phyloP scores from a whole-genome alignment of 2,888 invertebrate genomes.

The Drosophila glabriapex region DNA sequence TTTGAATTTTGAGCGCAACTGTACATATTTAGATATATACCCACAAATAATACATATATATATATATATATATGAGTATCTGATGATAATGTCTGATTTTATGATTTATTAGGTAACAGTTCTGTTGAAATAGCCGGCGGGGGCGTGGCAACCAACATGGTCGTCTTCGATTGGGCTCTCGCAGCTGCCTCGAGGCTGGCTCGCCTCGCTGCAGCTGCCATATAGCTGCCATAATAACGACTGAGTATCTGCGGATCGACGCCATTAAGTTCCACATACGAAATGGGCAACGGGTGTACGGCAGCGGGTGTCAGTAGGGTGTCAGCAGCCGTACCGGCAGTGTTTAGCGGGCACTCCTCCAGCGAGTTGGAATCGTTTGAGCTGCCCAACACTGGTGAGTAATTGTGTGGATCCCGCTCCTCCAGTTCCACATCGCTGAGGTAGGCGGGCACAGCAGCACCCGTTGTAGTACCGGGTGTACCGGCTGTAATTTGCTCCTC shows the following conservation, averaged over 20 bases:
- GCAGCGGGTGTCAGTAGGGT: neutral
- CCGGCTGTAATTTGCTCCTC: slow-evolving; percentile 83
- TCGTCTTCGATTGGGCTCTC: slow-evolving; percentile 28
- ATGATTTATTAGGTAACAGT: slow-evolving; percentile 58
- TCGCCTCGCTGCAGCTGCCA: slow-evolving; percentile 81
- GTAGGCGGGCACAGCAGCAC: neutral
- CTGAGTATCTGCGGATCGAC: slow-evolving; percentile 83
- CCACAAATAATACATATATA: neutral
- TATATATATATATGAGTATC: neutral
- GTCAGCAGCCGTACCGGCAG: neutral
- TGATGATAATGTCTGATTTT: slow-evolving; percentile 4
- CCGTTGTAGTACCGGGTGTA: neutral
- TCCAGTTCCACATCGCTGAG: slow-evolving; percentile 45
- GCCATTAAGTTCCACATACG: slow-evolving; percentile 49
- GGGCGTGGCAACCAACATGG: slow-evolving; percentile 29
- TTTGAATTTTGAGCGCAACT: neutral
- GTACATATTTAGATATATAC: neutral
- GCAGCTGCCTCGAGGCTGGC: slow-evolving; percentile 58
- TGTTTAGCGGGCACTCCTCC: slow-evolving; percentile 55
- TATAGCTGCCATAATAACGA: slow-evolving; percentile 84
- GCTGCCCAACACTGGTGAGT: slow-evolving; percentile 39
- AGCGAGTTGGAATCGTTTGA: slow-evolving; percentile 70
- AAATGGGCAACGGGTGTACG: slow-evolving; percentile 18
- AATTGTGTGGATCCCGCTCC: slow-evolving; percentile 49
- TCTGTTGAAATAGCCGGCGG: slow-evolving; percentile 43